phyloP scores from a whole-genome alignment of 35 echinoderm and acorn worm species.

The Apostichopus parvimensis region DNA sequence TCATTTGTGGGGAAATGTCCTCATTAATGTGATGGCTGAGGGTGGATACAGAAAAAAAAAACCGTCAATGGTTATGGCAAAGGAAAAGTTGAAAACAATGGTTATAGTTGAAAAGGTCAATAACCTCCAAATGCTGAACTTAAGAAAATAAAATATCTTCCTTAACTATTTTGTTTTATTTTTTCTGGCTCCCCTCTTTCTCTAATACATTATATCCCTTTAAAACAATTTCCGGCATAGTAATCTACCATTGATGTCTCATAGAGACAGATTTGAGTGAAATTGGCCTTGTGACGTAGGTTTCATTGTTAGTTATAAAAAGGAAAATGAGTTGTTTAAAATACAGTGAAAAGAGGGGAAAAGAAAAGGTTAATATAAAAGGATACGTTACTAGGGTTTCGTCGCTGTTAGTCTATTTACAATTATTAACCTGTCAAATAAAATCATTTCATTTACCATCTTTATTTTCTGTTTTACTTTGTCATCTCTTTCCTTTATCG shows the following conservation, averaged over 20 bases:
- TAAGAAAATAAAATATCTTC: no score
- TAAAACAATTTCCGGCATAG: background rate
- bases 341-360: background rate
- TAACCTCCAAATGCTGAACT: no score
- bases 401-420: background rate
- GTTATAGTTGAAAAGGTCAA: no score
- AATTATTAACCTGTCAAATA: background rate
- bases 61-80: no score
- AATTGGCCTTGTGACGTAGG: conserved; percentile 6
- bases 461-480: background rate
- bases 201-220: background rate
- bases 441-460: conserved; percentile 2
- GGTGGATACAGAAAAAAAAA: no score
- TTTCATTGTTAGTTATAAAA: background rate
- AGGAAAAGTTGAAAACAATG: no score
- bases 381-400: background rate
- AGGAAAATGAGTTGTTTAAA: background rate
- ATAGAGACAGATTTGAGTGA: background rate
- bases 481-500: background rate
- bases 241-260: background rate
- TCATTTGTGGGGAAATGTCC: no score
- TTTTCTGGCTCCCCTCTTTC: no score
- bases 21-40: no score
- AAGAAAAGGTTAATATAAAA: background rate
- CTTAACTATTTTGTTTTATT: no score